Evolutionary conservation across 2,113 vertebrate species (phyloP), one percentile per base, ranked within the genome.

Genomic region (Seriola dumerili): DNA sequence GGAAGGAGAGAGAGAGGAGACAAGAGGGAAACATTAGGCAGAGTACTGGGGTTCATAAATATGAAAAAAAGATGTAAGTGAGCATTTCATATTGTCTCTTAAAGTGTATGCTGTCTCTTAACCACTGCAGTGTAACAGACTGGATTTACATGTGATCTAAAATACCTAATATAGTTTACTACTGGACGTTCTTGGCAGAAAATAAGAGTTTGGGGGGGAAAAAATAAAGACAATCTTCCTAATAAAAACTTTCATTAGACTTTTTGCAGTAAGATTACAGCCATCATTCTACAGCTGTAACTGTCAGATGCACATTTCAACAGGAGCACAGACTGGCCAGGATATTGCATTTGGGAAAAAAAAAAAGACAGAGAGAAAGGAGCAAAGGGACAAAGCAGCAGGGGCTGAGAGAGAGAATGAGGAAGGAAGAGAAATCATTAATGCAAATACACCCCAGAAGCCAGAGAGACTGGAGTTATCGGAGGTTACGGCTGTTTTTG

Each of bases 341-440:
- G 40, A 78, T 75, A 77, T 16, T 32, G 57, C 21, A 48, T 59
- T 34, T 57, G 23, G 19, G 66, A 74, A 50, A 65, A 80, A 44
- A 50, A 52, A 52, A 52, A 5, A 52, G 5, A 3, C 21, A 72
- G 8, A 59, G 19, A 44, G 34, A 74, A 23, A 67, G 13, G 17
- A 54, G 14, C 25, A 68, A 25, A 57, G 57, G 61, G 50, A 72
- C 44, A 72, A 83, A 85, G 86, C 42, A 40, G 79, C 25, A 42
- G 25, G 34, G 79, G 59, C 72, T 72, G 19, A 78, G 81, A 83
- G 73, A 71, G 40, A 87, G 75, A 69, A 62, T 72, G 40, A 73
- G 25, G 59, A 83, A 77, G 81, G 55, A 32, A 72, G 66, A 85
- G 75, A 88, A 92, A 94, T 94, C 89, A 92, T 93, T 94, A 92